Percentiles rank a stretch among this genome's conserved stretches.
These are phyloP conservation scores for Neomicropteryx cornuta DNA, from an alignment of 1,140 invertebrate genomes.

Conservation along the genomic window DNA sequence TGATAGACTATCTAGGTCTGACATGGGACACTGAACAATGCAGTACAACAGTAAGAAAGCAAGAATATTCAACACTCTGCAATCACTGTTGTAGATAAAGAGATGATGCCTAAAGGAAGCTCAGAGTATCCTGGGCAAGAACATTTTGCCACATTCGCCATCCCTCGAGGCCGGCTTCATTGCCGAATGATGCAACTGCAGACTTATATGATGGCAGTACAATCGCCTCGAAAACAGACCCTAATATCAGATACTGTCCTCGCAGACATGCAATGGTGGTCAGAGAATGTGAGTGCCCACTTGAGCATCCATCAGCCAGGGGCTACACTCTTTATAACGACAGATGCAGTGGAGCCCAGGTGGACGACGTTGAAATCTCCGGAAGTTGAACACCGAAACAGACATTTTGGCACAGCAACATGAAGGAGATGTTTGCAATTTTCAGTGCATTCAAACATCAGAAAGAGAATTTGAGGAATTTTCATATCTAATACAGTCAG, in stretches of 20 bases:
- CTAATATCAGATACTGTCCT: background rate
- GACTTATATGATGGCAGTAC: too few relatives aligned
- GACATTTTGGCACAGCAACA: constrained; percentile 16
- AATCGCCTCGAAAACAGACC: too few relatives aligned
- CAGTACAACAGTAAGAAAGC: constrained; percentile 5
- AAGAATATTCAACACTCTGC: background rate
- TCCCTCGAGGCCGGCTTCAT: constrained; percentile 10
- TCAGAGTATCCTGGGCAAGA: constrained; percentile 6
- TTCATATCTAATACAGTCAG: constrained; percentile 16
- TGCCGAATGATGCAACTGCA: too few relatives aligned
- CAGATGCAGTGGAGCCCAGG: too few relatives aligned
- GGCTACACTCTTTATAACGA: constrained; percentile 6
- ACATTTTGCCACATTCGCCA: constrained; percentile 9
- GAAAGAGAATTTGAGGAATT: constrained; percentile 6
- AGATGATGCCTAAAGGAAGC: constrained; percentile 6
- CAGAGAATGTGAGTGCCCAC: constrained; percentile 1
- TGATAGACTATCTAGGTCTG: constrained; percentile 12
- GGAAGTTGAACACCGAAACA: constrained; percentile 7
- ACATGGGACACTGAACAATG: constrained; percentile 10
- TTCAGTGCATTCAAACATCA: constrained; percentile 8
- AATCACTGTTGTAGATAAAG: background rate
- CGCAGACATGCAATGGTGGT: constrained; percentile 8
- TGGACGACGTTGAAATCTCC: too few relatives aligned
- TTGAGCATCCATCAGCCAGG: background rate
- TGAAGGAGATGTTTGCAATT: constrained; percentile 16